phyloP scores from a whole-genome alignment of 2,113 vertebrate genomes.

The Rhinoderma darwinii region DNA sequence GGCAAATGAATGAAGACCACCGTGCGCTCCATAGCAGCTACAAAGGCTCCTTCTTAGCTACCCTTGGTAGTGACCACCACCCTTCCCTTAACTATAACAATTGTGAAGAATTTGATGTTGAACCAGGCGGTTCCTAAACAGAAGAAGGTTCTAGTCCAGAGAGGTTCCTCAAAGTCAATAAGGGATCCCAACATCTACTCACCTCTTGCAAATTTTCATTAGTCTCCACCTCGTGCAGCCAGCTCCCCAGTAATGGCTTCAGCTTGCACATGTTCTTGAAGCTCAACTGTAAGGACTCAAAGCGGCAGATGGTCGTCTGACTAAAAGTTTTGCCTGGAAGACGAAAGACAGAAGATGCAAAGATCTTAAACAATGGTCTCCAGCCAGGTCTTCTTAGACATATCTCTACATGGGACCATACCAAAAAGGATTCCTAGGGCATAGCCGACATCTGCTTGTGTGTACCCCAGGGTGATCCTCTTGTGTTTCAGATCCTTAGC shows the following conservation, averaged over 20 bases:
- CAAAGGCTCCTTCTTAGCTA: background rate
- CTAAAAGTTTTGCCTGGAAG: conserved; percentile 81
- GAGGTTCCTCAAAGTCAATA: background rate
- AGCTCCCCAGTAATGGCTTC: conserved; percentile 79
- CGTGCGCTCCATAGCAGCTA: background rate
- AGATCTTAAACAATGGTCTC: background rate
- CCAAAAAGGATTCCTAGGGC: conserved; percentile 61
- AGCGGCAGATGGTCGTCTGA: conserved; percentile 84
- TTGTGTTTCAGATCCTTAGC: conserved; percentile 63
- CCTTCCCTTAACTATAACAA: no score
- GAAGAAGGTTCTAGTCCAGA: background rate
- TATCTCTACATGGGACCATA: conserved; percentile 9
- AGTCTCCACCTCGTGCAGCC: conserved; percentile 78
- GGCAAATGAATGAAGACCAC: background rate
- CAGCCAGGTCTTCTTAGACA: background rate
- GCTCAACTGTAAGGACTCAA: conserved; percentile 81
- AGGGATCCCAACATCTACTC: conserved; percentile 59
- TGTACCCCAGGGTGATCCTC: conserved; percentile 62
- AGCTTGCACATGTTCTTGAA: conserved; percentile 86
- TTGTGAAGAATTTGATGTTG: no score
- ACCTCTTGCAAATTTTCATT: conserved; percentile 77
- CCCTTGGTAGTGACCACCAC: no score
- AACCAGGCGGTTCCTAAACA: no score
- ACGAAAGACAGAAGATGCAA: background rate
- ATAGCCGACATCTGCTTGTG: conserved; percentile 63